phyloP scores from a whole-genome alignment of 1,140 invertebrate genomes.

The Chironomus tepperi region DNA sequence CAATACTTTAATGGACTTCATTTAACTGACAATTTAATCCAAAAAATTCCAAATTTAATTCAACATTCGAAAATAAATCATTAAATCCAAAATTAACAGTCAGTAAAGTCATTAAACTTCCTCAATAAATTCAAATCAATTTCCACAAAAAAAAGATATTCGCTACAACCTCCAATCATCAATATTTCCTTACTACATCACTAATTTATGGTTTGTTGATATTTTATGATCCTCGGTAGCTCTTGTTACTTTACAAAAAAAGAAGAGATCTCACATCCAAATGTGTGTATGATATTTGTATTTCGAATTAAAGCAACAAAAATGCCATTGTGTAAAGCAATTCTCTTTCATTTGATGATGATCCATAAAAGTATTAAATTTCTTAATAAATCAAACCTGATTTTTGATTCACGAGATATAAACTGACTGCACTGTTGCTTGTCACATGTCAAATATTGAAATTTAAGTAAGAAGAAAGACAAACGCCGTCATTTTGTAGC shows the following conservation, averaged over 20 bases:
- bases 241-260: background rate
- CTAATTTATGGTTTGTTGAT: conserved; percentile 9
- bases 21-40: too few species aligned
- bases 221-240: conserved; percentile 7
- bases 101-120: too few species aligned
- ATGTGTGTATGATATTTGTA: background rate
- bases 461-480: too few species aligned
- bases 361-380: background rate
- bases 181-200: background rate
- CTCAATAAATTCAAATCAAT: too few species aligned
- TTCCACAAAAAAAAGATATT: too few species aligned
- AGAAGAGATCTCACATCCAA: background rate
- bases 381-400: background rate
- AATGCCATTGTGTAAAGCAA: background rate
- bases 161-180: too few species aligned
- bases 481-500: too few species aligned
- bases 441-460: background rate
- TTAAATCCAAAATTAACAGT: too few species aligned
- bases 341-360: background rate
- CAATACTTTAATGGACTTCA: too few species aligned
- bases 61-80: too few species aligned
- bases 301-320: background rate
- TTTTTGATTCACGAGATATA: too few species aligned
- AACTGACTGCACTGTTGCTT: background rate
- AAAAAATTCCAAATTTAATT: too few species aligned